These are phyloP conservation scores for Dinoponera quadriceps DNA, from an alignment of 1,140 invertebrate species.

Conservation along the genomic window DNA sequence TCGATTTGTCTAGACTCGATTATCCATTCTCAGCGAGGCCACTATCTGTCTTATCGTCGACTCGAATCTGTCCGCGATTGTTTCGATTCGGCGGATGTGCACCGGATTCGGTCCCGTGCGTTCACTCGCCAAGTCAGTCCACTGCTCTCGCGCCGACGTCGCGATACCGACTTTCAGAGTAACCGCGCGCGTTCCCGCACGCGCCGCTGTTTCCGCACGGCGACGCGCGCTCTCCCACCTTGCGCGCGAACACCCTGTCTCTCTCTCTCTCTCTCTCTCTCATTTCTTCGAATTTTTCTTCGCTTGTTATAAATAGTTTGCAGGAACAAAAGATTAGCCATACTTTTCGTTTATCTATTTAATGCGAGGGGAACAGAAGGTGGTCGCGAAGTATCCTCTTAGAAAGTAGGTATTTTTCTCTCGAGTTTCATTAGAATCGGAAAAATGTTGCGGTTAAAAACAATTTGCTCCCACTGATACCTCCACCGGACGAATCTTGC, in stretches of 20 bases:
- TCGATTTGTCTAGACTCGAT: no score
- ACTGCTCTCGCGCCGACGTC: constrained; percentile 49
- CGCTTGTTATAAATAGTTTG: no score
- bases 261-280: background rate
- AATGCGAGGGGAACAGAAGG: background rate
- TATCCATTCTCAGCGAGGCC: no score
- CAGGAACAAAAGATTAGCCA: no score
- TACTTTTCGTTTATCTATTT: no score
- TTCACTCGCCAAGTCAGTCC: background rate
- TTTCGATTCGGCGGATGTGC: background rate
- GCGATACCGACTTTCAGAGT: constrained; percentile 73
- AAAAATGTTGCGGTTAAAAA: background rate
- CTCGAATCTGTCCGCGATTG: no score
- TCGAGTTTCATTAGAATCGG: no score
- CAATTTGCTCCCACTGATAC: background rate
- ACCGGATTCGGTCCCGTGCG: constrained; percentile 33
- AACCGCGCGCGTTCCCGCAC: constrained; percentile 67
- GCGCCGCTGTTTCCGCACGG: constrained; percentile 7
- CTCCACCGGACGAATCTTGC: no score
- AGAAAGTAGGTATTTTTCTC: no score
- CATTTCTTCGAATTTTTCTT: no score
- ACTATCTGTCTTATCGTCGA: no score
- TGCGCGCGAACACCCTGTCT: background rate
- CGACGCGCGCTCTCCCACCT: constrained; percentile 24
- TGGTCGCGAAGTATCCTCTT: no score